phyloP scores from a whole-genome alignment of 2,888 invertebrate genomes.

The Neoaliturus tenellus region DNA sequence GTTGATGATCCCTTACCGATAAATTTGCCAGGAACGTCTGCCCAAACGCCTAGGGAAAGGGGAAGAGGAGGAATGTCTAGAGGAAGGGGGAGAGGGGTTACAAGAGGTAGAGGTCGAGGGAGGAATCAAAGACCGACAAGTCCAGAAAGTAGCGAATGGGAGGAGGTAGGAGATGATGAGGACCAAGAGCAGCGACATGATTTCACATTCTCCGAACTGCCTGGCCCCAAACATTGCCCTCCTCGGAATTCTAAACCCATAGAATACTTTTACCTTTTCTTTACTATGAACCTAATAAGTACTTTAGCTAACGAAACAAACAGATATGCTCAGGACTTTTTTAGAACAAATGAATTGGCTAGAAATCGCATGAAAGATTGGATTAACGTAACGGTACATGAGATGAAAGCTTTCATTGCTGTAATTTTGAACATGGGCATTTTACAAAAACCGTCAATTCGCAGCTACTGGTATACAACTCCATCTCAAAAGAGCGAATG shows the following conservation, averaged over 20 bases:
- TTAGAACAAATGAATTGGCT: too few species aligned
- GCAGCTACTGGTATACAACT: slow-evolving; percentile 42
- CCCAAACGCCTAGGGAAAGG: too few species aligned
- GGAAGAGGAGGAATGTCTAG: too few species aligned
- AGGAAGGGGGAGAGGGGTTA: too few species aligned
- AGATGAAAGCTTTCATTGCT: slow-evolving; percentile 56
- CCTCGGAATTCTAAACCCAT: slow-evolving; percentile 38
- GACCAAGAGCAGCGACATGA: slow-evolving; percentile 13
- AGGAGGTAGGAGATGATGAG: slow-evolving; percentile 42
- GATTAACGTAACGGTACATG: too few species aligned
- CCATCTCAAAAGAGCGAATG: slow-evolving; percentile 24
- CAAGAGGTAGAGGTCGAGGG: slow-evolving; percentile 9
- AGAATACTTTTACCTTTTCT: slow-evolving; percentile 52
- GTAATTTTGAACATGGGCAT: slow-evolving; percentile 53
- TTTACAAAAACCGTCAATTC: slow-evolving; percentile 13
- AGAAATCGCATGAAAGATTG: too few species aligned
- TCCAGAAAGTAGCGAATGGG: slow-evolving; percentile 26
- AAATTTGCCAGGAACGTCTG: too few species aligned
- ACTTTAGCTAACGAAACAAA: slow-evolving; percentile 49
- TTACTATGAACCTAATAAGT: slow-evolving; percentile 30
- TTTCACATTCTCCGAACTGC: slow-evolving; percentile 29
- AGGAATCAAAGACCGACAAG: background rate
- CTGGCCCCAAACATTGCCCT: slow-evolving; percentile 49
- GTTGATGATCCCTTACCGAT: too few species aligned
- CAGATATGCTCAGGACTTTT: slow-evolving; percentile 36